Evolutionary conservation across 1,140 invertebrate species (phyloP), one percentile per base, ranked within the genome.

Genomic region (Drosophila triauraria): DNA sequence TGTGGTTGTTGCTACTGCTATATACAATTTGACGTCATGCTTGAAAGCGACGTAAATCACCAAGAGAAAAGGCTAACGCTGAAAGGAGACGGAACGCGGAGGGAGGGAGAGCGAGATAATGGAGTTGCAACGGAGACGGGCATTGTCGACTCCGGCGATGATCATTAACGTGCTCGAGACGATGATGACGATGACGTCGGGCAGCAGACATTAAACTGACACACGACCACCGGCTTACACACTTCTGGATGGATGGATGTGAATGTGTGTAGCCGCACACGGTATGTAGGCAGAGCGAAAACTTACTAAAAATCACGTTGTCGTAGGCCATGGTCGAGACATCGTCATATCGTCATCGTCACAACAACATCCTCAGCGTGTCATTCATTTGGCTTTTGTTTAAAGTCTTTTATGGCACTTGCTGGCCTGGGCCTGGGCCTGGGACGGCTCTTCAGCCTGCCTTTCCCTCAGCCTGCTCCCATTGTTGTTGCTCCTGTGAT

Each of bases 291-390:
- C 68, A 78, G 38, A 65, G 42, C 32, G 50, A 90, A 56, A 90
- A 88, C 85, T 85, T 85, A 90, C 82, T 86, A 63, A 79, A 86
- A 86, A 86, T 86, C 82, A 86, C 75, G 78, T 90, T 90, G 85
- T 90, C 85, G 82, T 90, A 90, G 85, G 85, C 85, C 85, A 88
- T 88, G 85, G 85, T 82, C 82, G 82, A 70, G 67, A 78, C 69
- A 63, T 63, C 68, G 78, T 62, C 62, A 48, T 69, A 63, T 84
- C 72, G 71, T 72, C 80, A 72, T 84, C 82, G 68, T 64, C 65
- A 68, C 75, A 83, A 56, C 46, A 60, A 87, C 83, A 83, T 85
- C 78, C 63, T 85, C 68, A 64, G 85, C 81, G 71, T 85, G 75
- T 85, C 85, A 84, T 77, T 80, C 84, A 83, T 83, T 78, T 80